Base-by-base conservation (phyloP, 2,113 vertebrate genomes). In the Mungos mungo region DNA sequence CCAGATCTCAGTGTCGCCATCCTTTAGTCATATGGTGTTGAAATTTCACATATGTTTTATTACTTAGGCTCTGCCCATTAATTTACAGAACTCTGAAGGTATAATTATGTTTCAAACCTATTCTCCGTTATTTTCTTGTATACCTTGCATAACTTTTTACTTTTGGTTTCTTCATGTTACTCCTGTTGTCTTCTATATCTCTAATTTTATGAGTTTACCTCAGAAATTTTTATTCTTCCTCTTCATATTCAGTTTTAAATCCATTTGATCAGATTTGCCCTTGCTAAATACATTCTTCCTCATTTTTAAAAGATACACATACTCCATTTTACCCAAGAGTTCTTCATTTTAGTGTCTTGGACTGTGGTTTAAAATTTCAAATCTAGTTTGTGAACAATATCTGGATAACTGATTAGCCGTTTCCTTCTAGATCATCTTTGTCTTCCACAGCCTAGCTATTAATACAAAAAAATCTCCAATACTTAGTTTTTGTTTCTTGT, bases 291-390 rank as follows among this genome's bases (percentile, higher is more conserved):
- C 21, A 83, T 84, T 83, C 18, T 76, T 80, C n/a, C 52, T 94
- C 33, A 76, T 68, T 38, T 90, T 97, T 90, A 85, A 97, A 96
- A 86, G 45, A 93, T 10, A 29, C 11, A 66, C 57, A 38, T 27
- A 38, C 19, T 80, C 13, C 47, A 82, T 76, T 90, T 69, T 82
- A 60, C 11, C 25, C 33, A 85, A 12, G 38, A 84, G 29, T 35
- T 9, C 68, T 76, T 90, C 47, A 69, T 93, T 76, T 97, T 95
- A 65, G 25, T 77, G 3, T 95, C 31, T 66, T 41, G 33, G 45
- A 33, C 9, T 88, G 10, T 88, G 9, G 68, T 77, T 19, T 87
- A 77, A 77, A 80, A 91, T 77, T 93, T 41, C 60, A 88, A 25
- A 83, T 88, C 41, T 33, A 79, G 25, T 83, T 88, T 68, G 29